These are phyloP conservation scores for Empidonax traillii DNA, from an alignment of 2,113 vertebrate genomes.

Conservation along the genomic window DNA sequence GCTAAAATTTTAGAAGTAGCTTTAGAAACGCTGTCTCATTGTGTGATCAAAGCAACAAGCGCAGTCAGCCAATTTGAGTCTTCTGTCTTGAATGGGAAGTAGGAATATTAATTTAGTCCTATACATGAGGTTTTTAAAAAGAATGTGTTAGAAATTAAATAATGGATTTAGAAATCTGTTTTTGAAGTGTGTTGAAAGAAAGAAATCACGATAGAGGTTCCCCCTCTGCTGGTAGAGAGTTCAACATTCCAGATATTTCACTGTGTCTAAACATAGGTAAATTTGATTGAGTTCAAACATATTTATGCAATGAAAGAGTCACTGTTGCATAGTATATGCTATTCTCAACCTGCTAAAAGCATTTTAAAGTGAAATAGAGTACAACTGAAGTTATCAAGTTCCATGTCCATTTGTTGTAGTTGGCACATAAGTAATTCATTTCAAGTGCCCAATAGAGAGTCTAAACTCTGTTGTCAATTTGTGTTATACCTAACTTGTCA, in stretches of 20 bases:
- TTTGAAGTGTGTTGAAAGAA: slow-evolving; percentile 9
- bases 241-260: not conserved
- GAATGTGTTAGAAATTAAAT: not conserved
- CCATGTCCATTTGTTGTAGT: not conserved
- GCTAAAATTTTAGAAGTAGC: not conserved
- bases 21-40: not conserved
- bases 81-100: not conserved
- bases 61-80: not conserved
- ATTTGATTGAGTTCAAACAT: not conserved
- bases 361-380: not conserved
- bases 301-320: not conserved
- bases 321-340: not conserved
- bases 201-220: slow-evolving; percentile 18
- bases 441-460: not conserved
- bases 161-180: not conserved
- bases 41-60: not conserved
- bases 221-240: not conserved
- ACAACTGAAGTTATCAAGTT: not conserved
- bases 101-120: not conserved
- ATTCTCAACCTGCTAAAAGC: not conserved
- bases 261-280: not conserved
- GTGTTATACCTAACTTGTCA: not conserved
- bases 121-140: not conserved
- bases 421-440: not conserved
- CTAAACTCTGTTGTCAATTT: not conserved